Base-by-base conservation (phyloP, 2,888 invertebrate species). In the Deilephila elpenor region DNA sequence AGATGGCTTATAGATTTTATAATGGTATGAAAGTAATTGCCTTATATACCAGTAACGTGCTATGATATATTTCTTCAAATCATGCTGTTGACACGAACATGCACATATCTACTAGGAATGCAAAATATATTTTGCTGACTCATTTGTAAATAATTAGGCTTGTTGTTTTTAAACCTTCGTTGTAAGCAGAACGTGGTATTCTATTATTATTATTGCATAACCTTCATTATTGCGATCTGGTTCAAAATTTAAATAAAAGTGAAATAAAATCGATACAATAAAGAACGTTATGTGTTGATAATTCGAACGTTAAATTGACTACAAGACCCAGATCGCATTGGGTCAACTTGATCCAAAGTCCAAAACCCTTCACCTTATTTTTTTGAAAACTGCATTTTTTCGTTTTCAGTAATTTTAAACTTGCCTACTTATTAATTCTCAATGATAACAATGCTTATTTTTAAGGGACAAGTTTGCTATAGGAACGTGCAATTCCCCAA, bases 181-280 rank as follows among this genome's bases (percentile, higher is more conserved):
- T n/a, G n/a, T 56, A 56, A 56, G 56, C 56, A 56, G 56, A 56
- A 56, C 19, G 56, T 56, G n/a, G 56, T 56, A 56, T 56, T 56
- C 19, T n/a, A 19, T 56, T 17, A n/a, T 6, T 56, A n/a, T 56
- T 56, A n/a, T 56, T 56, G n/a, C n/a, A 6, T 56, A 56, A 56
- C n/a, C 56, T 56, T 56, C 56, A 6, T 56, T 19, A 56, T n/a
- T 56, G 19, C 56, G 56, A 56, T 56, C n/a, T 56, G 56, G n/a
- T 56, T 56, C 5, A n/a, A 56, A 56, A n/a, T 19, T 56, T 56
- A 56, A n/a, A 6, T 5, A 56, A n/a, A 56, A 5, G n/a, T n/a
- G 5, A 56, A 56, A n/a, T 56, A 17, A 56, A 17, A n/a, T 56
- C n/a, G 7, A 44, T 44, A 44, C 44, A 3, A 1, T 44, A 44